Conservation (phyloP, 2,113 vertebrate species). For the Neotragus moschatus region DNA sequence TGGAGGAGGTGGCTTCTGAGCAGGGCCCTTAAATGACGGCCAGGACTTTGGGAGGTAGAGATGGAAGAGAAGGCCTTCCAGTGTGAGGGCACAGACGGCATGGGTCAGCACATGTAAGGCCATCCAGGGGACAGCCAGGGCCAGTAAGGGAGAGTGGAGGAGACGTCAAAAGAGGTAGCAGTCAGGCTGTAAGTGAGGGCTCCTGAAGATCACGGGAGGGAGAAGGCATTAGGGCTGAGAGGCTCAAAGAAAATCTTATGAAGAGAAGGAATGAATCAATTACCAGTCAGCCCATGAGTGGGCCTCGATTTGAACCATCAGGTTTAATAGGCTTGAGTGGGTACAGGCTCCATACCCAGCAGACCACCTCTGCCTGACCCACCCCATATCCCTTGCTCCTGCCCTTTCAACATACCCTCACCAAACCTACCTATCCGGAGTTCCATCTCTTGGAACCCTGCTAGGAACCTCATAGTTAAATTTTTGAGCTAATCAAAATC, state of each 20-base stretch:
- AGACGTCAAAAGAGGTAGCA: background rate
- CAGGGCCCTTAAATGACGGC: background rate
- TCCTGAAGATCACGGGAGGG: background rate
- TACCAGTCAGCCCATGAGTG: background rate
- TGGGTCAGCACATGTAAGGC: background rate
- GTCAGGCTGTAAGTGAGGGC: background rate
- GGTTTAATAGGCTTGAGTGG: background rate
- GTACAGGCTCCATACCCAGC: background rate
- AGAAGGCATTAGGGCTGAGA: background rate
- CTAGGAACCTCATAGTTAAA: background rate
- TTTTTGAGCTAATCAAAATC: background rate
- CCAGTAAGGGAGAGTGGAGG: background rate
- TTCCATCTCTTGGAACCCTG: background rate
- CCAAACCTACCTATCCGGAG: background rate
- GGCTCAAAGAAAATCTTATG: background rate
- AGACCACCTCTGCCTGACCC: background rate
- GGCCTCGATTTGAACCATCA: background rate
- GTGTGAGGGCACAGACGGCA: background rate
- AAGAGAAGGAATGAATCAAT: background rate
- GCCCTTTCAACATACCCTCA: background rate
- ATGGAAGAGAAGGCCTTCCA: background rate
- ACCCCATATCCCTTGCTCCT: fast-evolving
- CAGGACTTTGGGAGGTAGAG: background rate
- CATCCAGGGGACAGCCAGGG: background rate
- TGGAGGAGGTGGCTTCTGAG: background rate